These are phyloP conservation scores for Columba livia DNA, from an alignment of 2,113 vertebrate species.

Conservation along the genomic window DNA sequence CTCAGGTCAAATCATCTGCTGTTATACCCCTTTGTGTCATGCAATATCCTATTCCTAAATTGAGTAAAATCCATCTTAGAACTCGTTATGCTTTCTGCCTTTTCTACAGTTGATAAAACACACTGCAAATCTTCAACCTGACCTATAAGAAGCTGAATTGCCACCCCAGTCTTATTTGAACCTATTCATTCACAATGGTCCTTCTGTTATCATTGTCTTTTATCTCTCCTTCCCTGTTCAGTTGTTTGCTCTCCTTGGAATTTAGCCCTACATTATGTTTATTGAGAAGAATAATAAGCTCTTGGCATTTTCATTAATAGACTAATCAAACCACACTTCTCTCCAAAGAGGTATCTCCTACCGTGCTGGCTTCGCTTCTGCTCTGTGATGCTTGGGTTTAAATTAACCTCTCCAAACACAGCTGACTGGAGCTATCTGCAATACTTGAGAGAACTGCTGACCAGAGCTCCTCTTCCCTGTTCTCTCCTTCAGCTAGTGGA, in stretches of 20 bases:
- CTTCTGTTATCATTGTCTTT: conserved; percentile 54
- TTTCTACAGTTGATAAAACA: neutral
- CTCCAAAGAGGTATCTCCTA: conserved; percentile 45
- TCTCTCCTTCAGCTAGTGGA: neutral
- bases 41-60: neutral
- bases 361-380: neutral
- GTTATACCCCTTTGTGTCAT: neutral
- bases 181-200: conserved; percentile 26
- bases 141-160: neutral
- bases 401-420: conserved; percentile 66
- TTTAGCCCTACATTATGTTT: conserved; percentile 27
- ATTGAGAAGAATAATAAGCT: conserved; percentile 51
- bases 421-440: conserved; percentile 43
- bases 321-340: conserved; percentile 61
- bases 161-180: neutral
- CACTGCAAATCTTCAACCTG: neutral
- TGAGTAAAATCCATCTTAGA: neutral
- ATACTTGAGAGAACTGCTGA: conserved; percentile 50
- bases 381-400: conserved; percentile 5
- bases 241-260: conserved; percentile 22
- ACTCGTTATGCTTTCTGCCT: neutral
- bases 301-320: conserved; percentile 53
- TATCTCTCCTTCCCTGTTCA: conserved; percentile 23
- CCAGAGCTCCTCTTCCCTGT: neutral
- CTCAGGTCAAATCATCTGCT: neutral